Conservation (phyloP, 64 coral and sea anemone genomes). For the Dendrophyllia cribrosa region DNA sequence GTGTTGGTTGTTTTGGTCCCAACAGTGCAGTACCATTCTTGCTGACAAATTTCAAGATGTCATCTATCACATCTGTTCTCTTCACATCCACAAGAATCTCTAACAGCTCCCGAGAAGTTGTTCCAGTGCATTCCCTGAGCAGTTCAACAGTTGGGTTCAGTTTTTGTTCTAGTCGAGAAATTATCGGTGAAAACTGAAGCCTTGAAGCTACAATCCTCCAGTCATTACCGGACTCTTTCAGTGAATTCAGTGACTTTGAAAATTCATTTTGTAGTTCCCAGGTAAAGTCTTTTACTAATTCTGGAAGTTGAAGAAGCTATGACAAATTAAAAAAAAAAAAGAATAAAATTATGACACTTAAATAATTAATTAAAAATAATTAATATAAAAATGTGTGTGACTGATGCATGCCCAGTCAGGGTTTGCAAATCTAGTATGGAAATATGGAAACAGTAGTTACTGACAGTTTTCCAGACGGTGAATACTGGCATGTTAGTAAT, state of each 20-base stretch:
- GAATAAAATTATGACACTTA: background rate
- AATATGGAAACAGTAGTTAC: no score
- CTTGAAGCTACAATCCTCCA: conserved; percentile 75
- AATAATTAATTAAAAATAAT: no score
- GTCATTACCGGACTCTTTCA: conserved; percentile 62
- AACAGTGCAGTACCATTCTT: background rate
- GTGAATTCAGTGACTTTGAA: conserved; percentile 46
- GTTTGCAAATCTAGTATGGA: background rate
- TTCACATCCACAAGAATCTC: conserved; percentile 6
- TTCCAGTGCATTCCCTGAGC: conserved; percentile 32
- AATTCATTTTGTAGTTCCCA: conserved; percentile 63
- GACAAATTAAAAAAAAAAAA: background rate
- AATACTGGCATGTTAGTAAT: no score
- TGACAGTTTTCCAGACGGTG: no score
- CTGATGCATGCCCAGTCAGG: background rate
- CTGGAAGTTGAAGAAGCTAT: conserved; percentile 4
- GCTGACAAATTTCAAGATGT: background rate
- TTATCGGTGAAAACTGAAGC: conserved; percentile 29
- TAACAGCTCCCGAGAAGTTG: background rate
- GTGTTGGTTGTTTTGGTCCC: background rate
- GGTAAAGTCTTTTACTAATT: conserved; percentile 2
- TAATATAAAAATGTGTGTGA: no score
- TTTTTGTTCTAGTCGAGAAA: conserved; percentile 16
- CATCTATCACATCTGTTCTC: conserved; percentile 25
- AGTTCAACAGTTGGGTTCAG: conserved; percentile 44